Evolutionary conservation across 1,140 invertebrate species (phyloP).

Genomic region (Hylaeus anthracinus): DNA sequence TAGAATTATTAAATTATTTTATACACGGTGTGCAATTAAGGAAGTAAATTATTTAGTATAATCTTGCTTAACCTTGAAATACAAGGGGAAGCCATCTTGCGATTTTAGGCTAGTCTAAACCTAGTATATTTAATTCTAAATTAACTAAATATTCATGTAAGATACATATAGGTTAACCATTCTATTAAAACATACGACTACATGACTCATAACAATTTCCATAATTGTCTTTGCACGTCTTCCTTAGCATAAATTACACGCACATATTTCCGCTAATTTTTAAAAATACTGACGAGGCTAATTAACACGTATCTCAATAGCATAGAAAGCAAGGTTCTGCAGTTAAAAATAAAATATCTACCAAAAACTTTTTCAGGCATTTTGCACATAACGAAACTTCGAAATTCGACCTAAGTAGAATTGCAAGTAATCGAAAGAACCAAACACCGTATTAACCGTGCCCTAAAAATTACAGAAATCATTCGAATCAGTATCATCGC

Average conservation of each 20-base stretch:
- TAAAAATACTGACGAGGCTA: background rate
- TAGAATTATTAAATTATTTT: background rate
- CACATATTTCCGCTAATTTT: background rate
- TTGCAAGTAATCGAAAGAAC: too few species aligned
- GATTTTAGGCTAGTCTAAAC: background rate
- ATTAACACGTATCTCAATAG: background rate
- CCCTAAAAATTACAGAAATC: background rate
- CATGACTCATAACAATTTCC: background rate
- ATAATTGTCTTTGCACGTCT: background rate
- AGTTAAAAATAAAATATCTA: background rate
- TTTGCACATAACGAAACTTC: background rate
- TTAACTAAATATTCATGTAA: background rate
- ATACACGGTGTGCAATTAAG: too few species aligned
- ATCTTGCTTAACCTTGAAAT: slow-evolving; percentile 2
- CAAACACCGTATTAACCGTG: background rate
- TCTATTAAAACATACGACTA: slow-evolving; percentile 13
- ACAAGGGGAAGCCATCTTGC: background rate
- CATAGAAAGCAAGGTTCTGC: background rate
- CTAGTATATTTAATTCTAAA: background rate
- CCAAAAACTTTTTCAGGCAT: too few species aligned
- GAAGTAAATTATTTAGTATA: background rate
- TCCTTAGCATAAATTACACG: background rate
- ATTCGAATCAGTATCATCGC: background rate
- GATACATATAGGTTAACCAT: slow-evolving; percentile 17
- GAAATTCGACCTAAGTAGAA: background rate